These are phyloP conservation scores for Pachycephus smyrnensis DNA, from an alignment of 2,888 invertebrate genomes.

Conservation along the genomic window DNA sequence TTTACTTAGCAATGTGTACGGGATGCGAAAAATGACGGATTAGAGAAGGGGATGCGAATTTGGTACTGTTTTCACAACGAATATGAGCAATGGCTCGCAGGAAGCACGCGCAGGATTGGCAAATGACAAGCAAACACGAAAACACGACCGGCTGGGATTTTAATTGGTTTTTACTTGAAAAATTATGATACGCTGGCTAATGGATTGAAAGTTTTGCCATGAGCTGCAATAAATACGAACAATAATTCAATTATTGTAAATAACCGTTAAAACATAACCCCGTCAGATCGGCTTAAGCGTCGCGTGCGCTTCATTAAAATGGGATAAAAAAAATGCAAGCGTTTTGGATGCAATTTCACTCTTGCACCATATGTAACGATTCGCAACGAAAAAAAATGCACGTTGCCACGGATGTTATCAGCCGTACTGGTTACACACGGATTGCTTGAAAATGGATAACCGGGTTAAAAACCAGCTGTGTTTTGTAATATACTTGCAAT, in stretches of 20 bases:
- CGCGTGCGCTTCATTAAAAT: background rate
- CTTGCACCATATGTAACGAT: background rate
- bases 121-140: slow-evolving; percentile 30
- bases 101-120: background rate
- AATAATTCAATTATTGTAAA: background rate
- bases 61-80: background rate
- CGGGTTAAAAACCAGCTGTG: slow-evolving; percentile 1
- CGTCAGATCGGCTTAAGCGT: background rate
- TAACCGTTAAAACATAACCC: background rate
- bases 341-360: background rate
- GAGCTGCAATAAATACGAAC: background rate
- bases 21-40: background rate
- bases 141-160: slow-evolving; percentile 30
- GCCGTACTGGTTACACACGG: background rate
- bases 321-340: background rate
- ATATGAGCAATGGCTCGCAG: background rate
- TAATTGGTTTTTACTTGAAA: slow-evolving; percentile 41
- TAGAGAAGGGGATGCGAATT: background rate
- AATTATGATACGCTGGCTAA: slow-evolving; percentile 35
- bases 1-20: background rate
- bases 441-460: slow-evolving; percentile 3
- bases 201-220: slow-evolving; percentile 36
- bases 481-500: background rate
- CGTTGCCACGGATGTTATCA: background rate
- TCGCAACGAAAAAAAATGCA: background rate